Percentiles rank a stretch among this genome's conserved stretches.
These are phyloP conservation scores for Bagarius yarrelli DNA, from an alignment of 2,113 vertebrate genomes.

Conservation along the genomic window DNA sequence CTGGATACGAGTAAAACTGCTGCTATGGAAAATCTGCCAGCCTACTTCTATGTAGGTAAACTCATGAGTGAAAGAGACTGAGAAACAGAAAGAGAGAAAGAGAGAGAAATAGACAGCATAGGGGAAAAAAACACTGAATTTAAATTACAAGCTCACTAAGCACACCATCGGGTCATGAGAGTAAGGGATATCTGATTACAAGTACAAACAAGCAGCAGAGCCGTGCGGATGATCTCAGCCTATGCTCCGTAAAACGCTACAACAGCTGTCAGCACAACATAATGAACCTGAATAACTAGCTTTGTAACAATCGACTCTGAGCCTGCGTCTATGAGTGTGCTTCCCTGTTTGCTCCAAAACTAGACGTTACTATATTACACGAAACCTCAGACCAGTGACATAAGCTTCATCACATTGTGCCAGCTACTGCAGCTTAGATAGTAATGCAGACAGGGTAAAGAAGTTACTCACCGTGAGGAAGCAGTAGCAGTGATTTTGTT, in stretches of 20 bases:
- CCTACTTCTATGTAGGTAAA: slow-evolving; percentile 10
- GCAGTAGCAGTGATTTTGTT: background rate
- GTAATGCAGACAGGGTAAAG: background rate
- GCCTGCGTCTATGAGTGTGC: background rate
- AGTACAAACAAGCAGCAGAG: background rate
- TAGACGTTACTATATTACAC: background rate
- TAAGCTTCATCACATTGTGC: background rate
- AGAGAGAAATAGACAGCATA: background rate
- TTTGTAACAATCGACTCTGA: slow-evolving; percentile 11
- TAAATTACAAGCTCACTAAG: slow-evolving; percentile 25
- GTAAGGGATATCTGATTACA: slow-evolving; percentile 29
- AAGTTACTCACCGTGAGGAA: slow-evolving; percentile 39
- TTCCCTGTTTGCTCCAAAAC: background rate
- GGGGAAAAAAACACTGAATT: slow-evolving; percentile 13
- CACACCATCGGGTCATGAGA: slow-evolving; percentile 10
- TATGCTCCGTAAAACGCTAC: slow-evolving; percentile 1
- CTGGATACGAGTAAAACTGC: slow-evolving; percentile 26
- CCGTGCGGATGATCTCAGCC: background rate
- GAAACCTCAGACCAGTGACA: background rate
- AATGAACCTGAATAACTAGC: slow-evolving; percentile 8
- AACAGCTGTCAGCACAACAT: slow-evolving; percentile 17
- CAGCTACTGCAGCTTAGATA: background rate
- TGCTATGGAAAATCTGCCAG: slow-evolving; percentile 38
- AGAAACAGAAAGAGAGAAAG: background rate
- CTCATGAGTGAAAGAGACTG: too few species aligned